These are phyloP conservation scores for Halcyon leucocephala DNA, from an alignment of 2,797 vertebrate species.

Conservation along the genomic window DNA sequence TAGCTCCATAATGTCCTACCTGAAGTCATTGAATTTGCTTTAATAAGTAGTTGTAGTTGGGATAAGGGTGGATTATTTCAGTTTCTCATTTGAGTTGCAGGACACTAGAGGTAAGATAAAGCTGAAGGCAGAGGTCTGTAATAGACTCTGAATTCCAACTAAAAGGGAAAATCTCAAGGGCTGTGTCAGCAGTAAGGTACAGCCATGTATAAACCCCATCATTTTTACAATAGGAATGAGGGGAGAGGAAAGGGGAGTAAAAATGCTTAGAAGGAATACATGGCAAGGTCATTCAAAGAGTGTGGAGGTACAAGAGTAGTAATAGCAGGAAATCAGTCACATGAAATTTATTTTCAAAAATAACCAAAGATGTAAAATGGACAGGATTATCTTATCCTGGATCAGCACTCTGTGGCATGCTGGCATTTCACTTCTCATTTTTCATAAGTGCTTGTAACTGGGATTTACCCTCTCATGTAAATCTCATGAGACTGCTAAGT, in stretches of 20 bases:
- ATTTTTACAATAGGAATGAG: background rate
- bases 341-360: background rate
- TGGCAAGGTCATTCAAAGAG: background rate
- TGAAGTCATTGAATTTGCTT: background rate
- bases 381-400: background rate
- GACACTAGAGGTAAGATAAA: background rate
- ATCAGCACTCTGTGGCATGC: background rate
- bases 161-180: background rate
- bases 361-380: background rate
- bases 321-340: background rate
- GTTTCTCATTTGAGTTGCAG: background rate
- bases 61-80: background rate
- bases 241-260: background rate
- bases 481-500: background rate
- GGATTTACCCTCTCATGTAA: background rate
- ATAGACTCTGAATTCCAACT: background rate
- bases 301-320: background rate
- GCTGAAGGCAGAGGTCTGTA: background rate
- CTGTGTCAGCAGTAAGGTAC: background rate
- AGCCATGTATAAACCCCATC: background rate
- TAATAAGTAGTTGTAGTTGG: background rate
- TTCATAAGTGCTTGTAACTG: background rate
- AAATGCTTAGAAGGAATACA: background rate
- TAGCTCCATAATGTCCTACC: background rate
- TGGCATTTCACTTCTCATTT: background rate